A percentile compares a stretch with the other conserved stretches of the same genome.
These are phyloP conservation scores for Ricordea florida DNA, from an alignment of 92 coral and sea anemone species.

Conservation along the genomic window DNA sequence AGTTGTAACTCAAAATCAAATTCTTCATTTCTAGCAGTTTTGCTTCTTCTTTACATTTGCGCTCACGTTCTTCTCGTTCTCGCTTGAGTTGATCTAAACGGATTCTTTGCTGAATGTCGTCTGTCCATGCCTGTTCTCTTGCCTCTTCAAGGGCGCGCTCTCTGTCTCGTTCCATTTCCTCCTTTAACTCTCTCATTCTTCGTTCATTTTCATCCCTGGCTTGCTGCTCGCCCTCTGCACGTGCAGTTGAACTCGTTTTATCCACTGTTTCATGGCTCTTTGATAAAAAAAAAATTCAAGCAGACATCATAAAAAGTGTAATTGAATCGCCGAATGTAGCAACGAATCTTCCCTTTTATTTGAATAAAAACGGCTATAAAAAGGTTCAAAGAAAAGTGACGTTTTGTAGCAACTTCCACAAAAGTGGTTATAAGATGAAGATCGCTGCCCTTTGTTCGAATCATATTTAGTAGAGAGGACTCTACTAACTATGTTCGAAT, in stretches of 20 bases:
- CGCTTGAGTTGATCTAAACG: slow-evolving; percentile 12
- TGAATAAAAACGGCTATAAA: too few species aligned
- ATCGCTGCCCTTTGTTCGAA: too few species aligned
- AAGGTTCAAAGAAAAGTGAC: too few species aligned
- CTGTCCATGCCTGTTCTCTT: not conserved
- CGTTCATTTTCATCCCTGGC: slow-evolving; percentile 58
- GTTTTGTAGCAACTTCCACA: too few species aligned
- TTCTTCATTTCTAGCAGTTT: slow-evolving; percentile 14
- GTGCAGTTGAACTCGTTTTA: slow-evolving; percentile 55
- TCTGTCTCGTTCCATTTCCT: slow-evolving; percentile 6
- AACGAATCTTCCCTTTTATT: too few species aligned
- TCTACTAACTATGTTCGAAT: too few species aligned
- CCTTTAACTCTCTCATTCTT: slow-evolving; percentile 30
- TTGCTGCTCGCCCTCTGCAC: slow-evolving; percentile 25
- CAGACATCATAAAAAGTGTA: too few species aligned
- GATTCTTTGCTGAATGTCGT: not conserved
- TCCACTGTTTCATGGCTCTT: slow-evolving; percentile 61
- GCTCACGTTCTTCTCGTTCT: slow-evolving; percentile 40
- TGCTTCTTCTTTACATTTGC: slow-evolving; percentile 15
- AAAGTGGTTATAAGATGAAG: too few species aligned
- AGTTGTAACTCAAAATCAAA: slow-evolving; percentile 53
- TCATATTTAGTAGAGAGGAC: too few species aligned
- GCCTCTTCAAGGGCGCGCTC: slow-evolving; percentile 37
- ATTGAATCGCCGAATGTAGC: too few species aligned
- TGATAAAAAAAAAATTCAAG: not conserved